These are phyloP conservation scores for Trinorchestia longiramus DNA, from an alignment of 1,140 invertebrate species.

Conservation along the genomic window DNA sequence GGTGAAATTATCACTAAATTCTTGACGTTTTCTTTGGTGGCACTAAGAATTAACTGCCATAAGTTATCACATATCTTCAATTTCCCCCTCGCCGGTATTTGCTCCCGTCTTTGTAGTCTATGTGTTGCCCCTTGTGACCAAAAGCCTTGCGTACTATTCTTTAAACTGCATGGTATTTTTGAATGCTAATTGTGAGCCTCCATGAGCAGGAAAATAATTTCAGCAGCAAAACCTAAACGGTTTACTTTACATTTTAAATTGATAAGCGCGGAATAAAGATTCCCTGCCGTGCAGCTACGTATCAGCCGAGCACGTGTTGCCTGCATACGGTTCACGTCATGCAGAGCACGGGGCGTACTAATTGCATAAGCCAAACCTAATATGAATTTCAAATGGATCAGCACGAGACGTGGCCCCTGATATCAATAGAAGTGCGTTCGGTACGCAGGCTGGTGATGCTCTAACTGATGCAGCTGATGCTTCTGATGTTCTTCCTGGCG, in stretches of 20 bases:
- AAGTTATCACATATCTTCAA: too few species aligned
- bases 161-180: too few species aligned
- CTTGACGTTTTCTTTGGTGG: too few species aligned
- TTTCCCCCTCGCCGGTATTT: too few species aligned
- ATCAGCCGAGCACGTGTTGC: background rate
- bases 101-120: too few species aligned
- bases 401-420: background rate
- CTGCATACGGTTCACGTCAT: background rate
- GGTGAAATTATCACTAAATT: too few species aligned
- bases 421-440: background rate
- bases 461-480: background rate
- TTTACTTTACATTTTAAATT: background rate
- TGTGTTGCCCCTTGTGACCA: too few species aligned
- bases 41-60: too few species aligned
- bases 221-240: background rate
- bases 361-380: background rate
- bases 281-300: background rate
- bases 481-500: background rate
- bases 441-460: background rate
- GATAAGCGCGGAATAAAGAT: background rate
- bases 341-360: background rate
- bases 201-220: background rate
- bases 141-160: too few species aligned
- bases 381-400: constrained; percentile 11
- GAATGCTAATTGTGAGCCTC: background rate